Conservation (phyloP, 2,888 invertebrate genomes). For the Drosophila engyochracea region DNA sequence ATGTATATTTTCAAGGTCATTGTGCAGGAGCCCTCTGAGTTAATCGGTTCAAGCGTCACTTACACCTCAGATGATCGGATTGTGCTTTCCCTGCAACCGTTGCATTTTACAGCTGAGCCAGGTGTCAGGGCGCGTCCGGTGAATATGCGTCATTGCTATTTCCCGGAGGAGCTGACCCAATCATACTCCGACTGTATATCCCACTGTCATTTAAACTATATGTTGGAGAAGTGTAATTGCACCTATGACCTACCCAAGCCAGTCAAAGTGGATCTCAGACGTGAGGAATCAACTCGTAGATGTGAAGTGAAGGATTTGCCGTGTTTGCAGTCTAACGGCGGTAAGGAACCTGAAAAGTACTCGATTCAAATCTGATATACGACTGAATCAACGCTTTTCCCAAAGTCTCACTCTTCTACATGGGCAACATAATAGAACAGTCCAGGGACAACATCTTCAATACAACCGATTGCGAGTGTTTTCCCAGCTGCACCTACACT, state of each 20-base stretch:
- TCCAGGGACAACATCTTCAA: constrained; percentile 47
- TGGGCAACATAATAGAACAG: constrained; percentile 72
- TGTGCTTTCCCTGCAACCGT: constrained; percentile 61
- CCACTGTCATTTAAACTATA: constrained; percentile 60
- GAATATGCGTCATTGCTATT: constrained; percentile 67
- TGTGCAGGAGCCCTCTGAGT: constrained; percentile 67
- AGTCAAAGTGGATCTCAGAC: rapidly evolving
- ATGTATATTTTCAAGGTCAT: constrained; percentile 48
- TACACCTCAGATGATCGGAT: constrained; percentile 67
- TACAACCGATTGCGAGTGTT: constrained; percentile 69
- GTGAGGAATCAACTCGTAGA: no score
- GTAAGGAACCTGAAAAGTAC: constrained; percentile 23
- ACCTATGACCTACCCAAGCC: constrained; percentile 13
- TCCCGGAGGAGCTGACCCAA: constrained; percentile 42
- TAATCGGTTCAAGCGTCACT: constrained; percentile 55
- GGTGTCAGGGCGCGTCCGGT: constrained; percentile 56
- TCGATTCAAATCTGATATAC: rapidly evolving
- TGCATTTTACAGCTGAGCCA: constrained; percentile 68
- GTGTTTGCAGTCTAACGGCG: constrained; percentile 46
- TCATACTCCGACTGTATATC: constrained; percentile 60
- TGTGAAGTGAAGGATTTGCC: constrained; percentile 41
- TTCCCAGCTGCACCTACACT: constrained; percentile 69
- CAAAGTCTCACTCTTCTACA: constrained; percentile 59
- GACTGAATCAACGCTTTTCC: background rate
- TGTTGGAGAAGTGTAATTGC: constrained; percentile 64